Conservation (phyloP, 2,888 invertebrate genomes). For the Lasioglossum figueresi region DNA sequence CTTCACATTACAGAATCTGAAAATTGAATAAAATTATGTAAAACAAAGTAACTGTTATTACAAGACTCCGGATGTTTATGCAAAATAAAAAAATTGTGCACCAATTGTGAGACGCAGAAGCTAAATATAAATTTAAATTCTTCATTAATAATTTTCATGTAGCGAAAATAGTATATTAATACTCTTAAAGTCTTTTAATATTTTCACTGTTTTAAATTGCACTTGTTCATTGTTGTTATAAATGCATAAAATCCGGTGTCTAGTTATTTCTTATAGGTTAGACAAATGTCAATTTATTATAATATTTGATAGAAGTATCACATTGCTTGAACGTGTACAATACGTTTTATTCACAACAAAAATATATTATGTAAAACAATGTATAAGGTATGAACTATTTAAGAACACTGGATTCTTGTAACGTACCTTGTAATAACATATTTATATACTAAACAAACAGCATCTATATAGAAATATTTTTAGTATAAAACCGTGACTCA, state of each 20-base stretch:
- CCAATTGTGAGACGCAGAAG: too few relatives aligned
- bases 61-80: too few relatives aligned
- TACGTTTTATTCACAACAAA: background rate
- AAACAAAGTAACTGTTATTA: background rate
- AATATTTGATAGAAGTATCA: background rate
- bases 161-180: too few relatives aligned
- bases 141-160: too few relatives aligned
- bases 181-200: too few relatives aligned
- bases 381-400: background rate
- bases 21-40: background rate
- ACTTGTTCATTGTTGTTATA: too few relatives aligned
- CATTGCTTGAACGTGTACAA: background rate
- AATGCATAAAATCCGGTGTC: too few relatives aligned
- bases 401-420: background rate
- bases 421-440: background rate
- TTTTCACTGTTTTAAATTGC: too few relatives aligned
- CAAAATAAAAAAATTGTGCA: too few relatives aligned
- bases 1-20: background rate
- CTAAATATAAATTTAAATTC: too few relatives aligned
- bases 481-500: background rate
- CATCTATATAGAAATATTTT: background rate
- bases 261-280: conserved; percentile 33
- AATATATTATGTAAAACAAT: background rate
- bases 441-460: background rate
- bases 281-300: background rate